Conservation (phyloP, 2,797 vertebrate genomes). For the Chiropotes sagulatus region DNA sequence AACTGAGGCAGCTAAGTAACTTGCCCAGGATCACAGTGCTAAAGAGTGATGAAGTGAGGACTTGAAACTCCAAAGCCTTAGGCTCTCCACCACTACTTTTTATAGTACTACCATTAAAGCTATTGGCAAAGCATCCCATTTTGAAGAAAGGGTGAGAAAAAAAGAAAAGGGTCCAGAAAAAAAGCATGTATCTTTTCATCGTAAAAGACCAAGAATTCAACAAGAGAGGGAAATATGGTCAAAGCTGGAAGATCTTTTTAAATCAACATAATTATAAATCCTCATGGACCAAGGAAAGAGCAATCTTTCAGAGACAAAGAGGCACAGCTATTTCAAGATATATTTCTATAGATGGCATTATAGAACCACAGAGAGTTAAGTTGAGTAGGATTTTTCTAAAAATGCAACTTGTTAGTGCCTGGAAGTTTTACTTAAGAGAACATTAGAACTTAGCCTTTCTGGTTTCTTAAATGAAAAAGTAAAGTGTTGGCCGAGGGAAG, state of each 20-base stretch:
- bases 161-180: neutral
- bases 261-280: neutral
- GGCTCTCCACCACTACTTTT: neutral
- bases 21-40: neutral
- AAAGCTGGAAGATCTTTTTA: neutral
- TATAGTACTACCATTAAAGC: neutral
- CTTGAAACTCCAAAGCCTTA: neutral
- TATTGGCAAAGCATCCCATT: neutral
- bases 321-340: neutral
- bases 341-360: neutral
- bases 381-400: conserved; percentile 7
- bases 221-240: neutral
- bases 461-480: neutral
- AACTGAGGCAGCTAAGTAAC: neutral
- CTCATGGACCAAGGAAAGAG: neutral
- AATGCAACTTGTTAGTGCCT: neutral
- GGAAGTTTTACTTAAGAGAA: neutral
- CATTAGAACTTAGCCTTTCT: neutral
- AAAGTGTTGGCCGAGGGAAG: neutral
- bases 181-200: neutral
- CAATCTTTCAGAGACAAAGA: neutral
- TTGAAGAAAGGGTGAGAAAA: neutral
- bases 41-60: too few species aligned
- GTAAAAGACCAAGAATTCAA: neutral
- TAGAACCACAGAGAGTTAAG: neutral